Percentiles rank a stretch among this genome's conserved stretches.
phyloP scores from a whole-genome alignment of 2,888 invertebrate genomes.

The Balanococcus diminutus region DNA sequence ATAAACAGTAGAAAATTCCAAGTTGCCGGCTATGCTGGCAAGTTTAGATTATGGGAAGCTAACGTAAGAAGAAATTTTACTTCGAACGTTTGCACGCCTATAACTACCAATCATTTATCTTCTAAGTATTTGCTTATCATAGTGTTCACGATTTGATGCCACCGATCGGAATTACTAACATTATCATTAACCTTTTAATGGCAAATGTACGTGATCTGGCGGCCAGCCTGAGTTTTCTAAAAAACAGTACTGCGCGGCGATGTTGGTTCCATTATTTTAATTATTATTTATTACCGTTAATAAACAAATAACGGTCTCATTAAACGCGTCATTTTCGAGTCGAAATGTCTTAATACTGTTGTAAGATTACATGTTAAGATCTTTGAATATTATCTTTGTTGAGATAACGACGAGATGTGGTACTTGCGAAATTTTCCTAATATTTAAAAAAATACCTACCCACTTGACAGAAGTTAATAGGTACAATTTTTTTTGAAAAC shows the following conservation, averaged over 20 bases:
- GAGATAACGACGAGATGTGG: not conserved
- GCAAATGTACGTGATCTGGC: slow-evolving; percentile 36
- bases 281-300: slow-evolving; percentile 35
- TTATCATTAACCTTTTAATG: slow-evolving; percentile 42
- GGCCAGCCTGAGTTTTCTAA: slow-evolving; percentile 15
- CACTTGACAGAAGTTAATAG: not conserved
- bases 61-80: not conserved
- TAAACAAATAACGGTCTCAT: slow-evolving; percentile 21
- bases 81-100: not conserved
- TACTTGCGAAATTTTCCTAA: not conserved
- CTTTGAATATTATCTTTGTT: not conserved
- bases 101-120: slow-evolving; percentile 21
- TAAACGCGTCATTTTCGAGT: not conserved
- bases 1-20: not conserved
- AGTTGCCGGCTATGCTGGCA: not conserved
- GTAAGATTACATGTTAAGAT: not conserved
- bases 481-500: no score
- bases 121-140: slow-evolving; percentile 35
- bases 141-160: slow-evolving; percentile 38
- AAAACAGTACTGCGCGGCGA: not conserved
- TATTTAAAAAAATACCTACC: not conserved
- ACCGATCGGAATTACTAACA: slow-evolving; percentile 35
- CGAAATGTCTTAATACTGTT: slow-evolving; percentile 16
- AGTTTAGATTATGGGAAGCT: not conserved
- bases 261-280: slow-evolving; percentile 34